These are phyloP conservation scores for Rhabdomys pumilio DNA, from an alignment of 2,797 vertebrate genomes.

Conservation along the genomic window DNA sequence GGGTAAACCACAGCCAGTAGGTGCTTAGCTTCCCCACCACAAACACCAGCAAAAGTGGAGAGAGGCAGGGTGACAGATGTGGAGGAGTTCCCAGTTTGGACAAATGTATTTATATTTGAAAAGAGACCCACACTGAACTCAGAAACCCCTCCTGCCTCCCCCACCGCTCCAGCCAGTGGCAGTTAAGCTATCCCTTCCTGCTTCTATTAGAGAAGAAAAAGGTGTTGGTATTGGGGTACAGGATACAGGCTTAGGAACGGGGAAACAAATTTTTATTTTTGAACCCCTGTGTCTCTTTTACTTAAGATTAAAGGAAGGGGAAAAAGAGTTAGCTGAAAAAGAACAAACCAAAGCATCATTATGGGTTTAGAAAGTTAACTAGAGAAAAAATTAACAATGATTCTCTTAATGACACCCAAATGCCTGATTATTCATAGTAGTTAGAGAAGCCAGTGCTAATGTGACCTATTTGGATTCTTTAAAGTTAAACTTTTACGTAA, in stretches of 20 bases:
- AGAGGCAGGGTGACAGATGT: slow-evolving; percentile 53
- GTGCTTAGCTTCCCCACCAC: slow-evolving; percentile 77
- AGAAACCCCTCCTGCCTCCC: slow-evolving; percentile 54
- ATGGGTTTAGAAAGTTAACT: slow-evolving; percentile 74
- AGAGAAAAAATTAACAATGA: slow-evolving; percentile 67
- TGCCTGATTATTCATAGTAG: slow-evolving; percentile 72
- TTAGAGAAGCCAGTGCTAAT: slow-evolving; percentile 16
- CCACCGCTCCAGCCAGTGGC: neutral
- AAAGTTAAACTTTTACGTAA: slow-evolving; percentile 47
- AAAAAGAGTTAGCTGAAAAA: slow-evolving; percentile 45
- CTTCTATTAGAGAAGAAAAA: neutral
- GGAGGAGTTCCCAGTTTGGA: slow-evolving; percentile 87
- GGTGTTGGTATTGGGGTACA: neutral
- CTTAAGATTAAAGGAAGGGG: slow-evolving; percentile 84
- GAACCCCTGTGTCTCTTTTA: slow-evolving; percentile 84
- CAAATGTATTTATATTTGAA: slow-evolving; percentile 87
- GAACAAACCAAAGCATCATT: slow-evolving; percentile 63
- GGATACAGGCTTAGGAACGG: slow-evolving; percentile 56
- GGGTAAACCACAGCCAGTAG: slow-evolving; percentile 84
- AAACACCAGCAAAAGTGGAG: slow-evolving; percentile 31
- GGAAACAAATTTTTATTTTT: slow-evolving; percentile 85
- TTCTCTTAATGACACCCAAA: slow-evolving; percentile 74
- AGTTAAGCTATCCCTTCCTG: neutral
- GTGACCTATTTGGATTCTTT: slow-evolving; percentile 9
- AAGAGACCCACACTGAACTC: slow-evolving; percentile 86